Conservation (phyloP, 2,888 invertebrate species). For the Microplitis deprimator region DNA sequence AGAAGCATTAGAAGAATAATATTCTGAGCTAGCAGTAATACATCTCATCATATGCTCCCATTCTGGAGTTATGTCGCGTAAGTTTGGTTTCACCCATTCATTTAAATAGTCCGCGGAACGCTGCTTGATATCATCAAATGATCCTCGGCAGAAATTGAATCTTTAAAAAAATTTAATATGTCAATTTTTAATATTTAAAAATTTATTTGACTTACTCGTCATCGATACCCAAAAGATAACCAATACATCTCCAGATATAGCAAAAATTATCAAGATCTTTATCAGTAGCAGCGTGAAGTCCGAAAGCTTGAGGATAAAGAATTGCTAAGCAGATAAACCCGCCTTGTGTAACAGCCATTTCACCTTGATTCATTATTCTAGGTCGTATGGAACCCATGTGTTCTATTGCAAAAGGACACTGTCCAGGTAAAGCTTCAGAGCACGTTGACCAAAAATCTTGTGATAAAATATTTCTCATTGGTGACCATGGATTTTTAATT, state of each 20-base stretch:
- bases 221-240: conserved; percentile 72
- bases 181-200: not conserved
- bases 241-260: conserved; percentile 74
- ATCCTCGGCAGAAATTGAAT: conserved; percentile 69
- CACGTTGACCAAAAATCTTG: conserved; percentile 56
- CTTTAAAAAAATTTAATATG: conserved; percentile 39
- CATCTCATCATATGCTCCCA: conserved; percentile 71
- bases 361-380: conserved; percentile 70
- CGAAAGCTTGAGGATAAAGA: conserved; percentile 70
- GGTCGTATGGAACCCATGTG: conserved; percentile 8
- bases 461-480: conserved; percentile 43
- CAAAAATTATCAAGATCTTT: conserved; percentile 73
- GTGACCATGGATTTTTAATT: conserved; percentile 55
- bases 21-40: conserved; percentile 61
- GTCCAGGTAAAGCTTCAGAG: conserved; percentile 48
- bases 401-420: conserved; percentile 52
- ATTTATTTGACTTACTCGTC: conserved; percentile 58
- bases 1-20: conserved; percentile 59
- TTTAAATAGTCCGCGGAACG: conserved; percentile 61
- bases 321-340: conserved; percentile 73
- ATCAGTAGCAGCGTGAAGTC: conserved; percentile 64
- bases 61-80: conserved; percentile 61
- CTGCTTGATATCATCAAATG: conserved; percentile 60
- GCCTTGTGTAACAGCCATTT: conserved; percentile 74
- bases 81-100: conserved; percentile 63